Evolutionary conservation across 2,797 vertebrate species (phyloP), one percentile per base, ranked within the genome.

Genomic region (Steatocranus sp.): DNA sequence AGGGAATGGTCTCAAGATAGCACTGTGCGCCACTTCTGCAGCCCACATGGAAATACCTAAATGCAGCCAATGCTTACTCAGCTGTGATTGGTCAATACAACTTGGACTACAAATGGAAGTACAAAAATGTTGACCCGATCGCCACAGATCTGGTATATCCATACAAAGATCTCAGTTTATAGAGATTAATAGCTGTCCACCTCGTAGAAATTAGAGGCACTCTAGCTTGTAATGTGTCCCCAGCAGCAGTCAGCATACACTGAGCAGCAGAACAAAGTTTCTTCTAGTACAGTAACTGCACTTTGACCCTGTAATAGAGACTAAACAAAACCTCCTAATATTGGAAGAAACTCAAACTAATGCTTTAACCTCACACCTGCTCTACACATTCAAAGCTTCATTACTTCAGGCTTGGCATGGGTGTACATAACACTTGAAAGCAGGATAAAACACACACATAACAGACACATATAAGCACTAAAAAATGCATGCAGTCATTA

Each of bases 401-500:
- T 70, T 70, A 70, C 38, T 58, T 83, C 30, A 73, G 63, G 54
- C 41, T 51, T 76, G 32, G 75, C 8, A 82, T 41, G 54, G 8
- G 11, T 36, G 25, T 20, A 58, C 3, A 46, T 34, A 83, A 58
- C 41, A 82, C 50, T 54, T 20, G n/a, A 58, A 61, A 61, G 79
- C 17, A 48, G 17, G 36, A 70, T 12, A 11, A 79, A 77, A 38
- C 49, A 48, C 30, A 74, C 15, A 32, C 54, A 79, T 23, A 48
- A 30, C 25, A 30, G 14, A 30, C 23, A 70, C 9, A 70, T 76
- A 85, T 83, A 79, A 85, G 79, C 76, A 84, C 20, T 49, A 7
- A 77, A 79, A 78, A 81, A 86, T 36, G 80, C 79, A 80, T 76
- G 58, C 68, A 84, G 56, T 88, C 88, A 87, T 89, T 92, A 78